Base-by-base conservation (phyloP, 2,113 vertebrate species). In the Sapayoa aenigma region DNA sequence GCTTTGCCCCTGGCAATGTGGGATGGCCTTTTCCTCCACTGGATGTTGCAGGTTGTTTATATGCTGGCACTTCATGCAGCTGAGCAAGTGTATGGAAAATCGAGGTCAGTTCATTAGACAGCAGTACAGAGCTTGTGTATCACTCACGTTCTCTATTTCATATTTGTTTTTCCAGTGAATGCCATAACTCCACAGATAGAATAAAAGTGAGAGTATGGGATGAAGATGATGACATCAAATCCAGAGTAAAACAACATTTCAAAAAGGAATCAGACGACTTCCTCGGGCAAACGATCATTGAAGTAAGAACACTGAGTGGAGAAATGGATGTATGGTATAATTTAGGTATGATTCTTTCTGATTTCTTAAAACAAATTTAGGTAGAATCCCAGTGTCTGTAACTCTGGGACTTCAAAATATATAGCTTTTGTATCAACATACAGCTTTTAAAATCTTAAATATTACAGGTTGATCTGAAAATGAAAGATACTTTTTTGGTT, bases 251-350 rank as follows among this genome's bases (percentile, higher is more conserved):
- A 95, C 99, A 99, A 52, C 99, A 99, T 95, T 99, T 99, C 97
- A 99, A 99, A 96, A 99, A 99, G 20, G 99, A 99, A 93, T 99
- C 99, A 0, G 99, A 99, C 80, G 99, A 99, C 71, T 99, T 99
- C 89, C 98, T 99, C 37, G 99, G 99, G 56, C 99, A 99, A 97
- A 99, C 99, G 41, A 99, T 99, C 96, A 99, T 99, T 33, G 99
- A 99, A 98, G 99, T 99, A 60, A 98, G 99, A 93, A 99, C 99
- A 30, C 97, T 99, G 77, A 99, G 99, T 39, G 99, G 99, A 77
- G 99, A 99, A 96, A 99, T 99, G 99, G 99, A 99, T 58, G 99
- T 99, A 55, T 99, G 99, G 99, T 99, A 99, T 97, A 99, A 99
- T 94, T 97, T 99, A 91, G 99, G 99, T 99, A 98, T 31, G 98